A percentile compares a stretch with the other conserved stretches of the same genome.
Conservation (phyloP, 2,797 vertebrate genomes). For the Falco naumanni region DNA sequence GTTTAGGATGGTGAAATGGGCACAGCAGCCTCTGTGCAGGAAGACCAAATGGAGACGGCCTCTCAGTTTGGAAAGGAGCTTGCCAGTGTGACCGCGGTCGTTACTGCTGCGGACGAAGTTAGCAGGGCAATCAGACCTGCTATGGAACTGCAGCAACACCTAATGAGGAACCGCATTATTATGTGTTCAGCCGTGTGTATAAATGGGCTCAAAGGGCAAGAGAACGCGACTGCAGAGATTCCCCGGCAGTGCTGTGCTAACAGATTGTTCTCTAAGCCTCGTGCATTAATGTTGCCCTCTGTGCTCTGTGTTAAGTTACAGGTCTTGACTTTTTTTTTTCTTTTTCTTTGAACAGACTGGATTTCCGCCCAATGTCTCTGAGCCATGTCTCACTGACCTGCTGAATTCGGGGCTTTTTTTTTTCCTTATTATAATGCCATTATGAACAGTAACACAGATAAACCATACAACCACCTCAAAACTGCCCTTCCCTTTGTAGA, state of each 20-base stretch:
- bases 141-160: neutral
- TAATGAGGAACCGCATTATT: neutral
- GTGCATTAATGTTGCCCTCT: no score
- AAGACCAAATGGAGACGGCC: neutral
- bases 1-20: neutral
- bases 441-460: constrained; percentile 91
- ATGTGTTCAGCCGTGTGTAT: neutral
- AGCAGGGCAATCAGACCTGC: neutral
- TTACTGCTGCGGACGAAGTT: neutral
- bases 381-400: constrained; percentile 81
- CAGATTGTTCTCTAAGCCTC: neutral
- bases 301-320: neutral
- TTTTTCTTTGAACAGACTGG: constrained; percentile 72
- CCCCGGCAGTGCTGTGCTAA: no score
- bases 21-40: neutral
- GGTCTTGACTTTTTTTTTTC: neutral
- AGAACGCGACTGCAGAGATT: neutral
- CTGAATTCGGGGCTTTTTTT: constrained; percentile 90
- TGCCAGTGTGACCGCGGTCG: neutral
- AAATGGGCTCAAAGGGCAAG: neutral
- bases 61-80: neutral
- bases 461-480: neutral
- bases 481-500: neutral
- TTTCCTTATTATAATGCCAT: constrained; percentile 84
- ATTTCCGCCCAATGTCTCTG: constrained; percentile 89